Percentiles rank a stretch among this genome's conserved stretches.
phyloP scores from a whole-genome alignment of 2,888 invertebrate genomes.

The Smittia aterrima region DNA sequence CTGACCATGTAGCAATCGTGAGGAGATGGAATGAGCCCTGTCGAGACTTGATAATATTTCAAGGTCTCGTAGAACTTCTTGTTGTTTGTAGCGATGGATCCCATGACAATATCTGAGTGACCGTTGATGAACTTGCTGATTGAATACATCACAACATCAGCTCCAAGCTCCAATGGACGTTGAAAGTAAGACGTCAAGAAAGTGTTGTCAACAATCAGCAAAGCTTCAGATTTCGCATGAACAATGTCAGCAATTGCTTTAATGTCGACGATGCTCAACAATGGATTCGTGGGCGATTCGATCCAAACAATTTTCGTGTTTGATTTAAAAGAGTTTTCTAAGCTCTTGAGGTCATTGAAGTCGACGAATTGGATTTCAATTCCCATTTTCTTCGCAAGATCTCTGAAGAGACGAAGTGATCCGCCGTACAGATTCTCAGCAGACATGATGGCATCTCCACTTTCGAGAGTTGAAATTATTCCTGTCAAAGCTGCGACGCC shows the following conservation, averaged over 20 bases:
- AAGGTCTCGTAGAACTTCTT: slow-evolving; percentile 66
- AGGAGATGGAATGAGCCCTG: slow-evolving; percentile 87
- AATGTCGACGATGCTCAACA: slow-evolving; percentile 86
- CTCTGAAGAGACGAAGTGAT: slow-evolving; percentile 53
- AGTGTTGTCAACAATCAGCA: slow-evolving; percentile 83
- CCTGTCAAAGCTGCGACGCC: slow-evolving; percentile 85
- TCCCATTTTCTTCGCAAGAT: not conserved
- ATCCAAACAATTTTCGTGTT: slow-evolving; percentile 75
- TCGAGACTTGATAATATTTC: slow-evolving; percentile 79
- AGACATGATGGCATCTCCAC: slow-evolving; percentile 87
- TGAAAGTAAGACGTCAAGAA: slow-evolving; percentile 83
- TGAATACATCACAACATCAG: slow-evolving; percentile 82
- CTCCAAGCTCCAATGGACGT: slow-evolving; percentile 80
- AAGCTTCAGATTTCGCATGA: slow-evolving; percentile 55
- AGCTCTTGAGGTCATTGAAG: not conserved
- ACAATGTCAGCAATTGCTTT: slow-evolving; percentile 64
- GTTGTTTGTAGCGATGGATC: slow-evolving; percentile 69
- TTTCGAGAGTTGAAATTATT: slow-evolving; percentile 68
- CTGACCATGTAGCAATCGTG: slow-evolving; percentile 89
- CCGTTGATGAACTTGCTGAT: slow-evolving; percentile 94
- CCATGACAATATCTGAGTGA: slow-evolving; percentile 92
- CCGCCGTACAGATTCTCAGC: slow-evolving; percentile 96
- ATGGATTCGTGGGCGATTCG: slow-evolving; percentile 93
- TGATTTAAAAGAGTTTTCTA: not conserved
- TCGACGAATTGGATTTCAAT: not conserved